Evolutionary conservation across 2,888 invertebrate species (phyloP), one percentile per base, ranked within the genome.

Genomic region (Ophraella communa): DNA sequence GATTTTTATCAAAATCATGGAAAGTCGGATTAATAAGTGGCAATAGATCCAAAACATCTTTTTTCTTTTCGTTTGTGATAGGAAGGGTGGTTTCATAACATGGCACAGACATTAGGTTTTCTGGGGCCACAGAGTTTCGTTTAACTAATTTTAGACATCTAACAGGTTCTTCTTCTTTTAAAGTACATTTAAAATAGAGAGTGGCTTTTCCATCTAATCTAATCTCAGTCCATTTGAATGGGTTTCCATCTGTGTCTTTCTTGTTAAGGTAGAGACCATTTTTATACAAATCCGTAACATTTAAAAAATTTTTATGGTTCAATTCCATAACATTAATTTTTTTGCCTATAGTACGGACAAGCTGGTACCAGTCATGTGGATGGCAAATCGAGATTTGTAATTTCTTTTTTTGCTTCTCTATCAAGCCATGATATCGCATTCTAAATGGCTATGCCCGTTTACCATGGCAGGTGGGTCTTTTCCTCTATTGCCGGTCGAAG

Each of bases 391-490:
- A 23, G 8, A 56, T 17, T 27, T 65, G 61, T 14, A n/a, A 7
- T 27, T 3, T 27, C 3, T 65, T 64, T 58, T 63, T 69, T n/a
- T 67, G 47, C 14, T 61, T 65, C 45, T 60, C 59, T 33, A 65
- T 70, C 7, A 67, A 30, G 11, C 61, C 49, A 55, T 66, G 49
- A 30, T 56, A 57, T 47, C 47, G 1, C 21, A 21, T 53, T 66
- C 56, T 62, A 57, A 63, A 45, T 52, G 70, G 23, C 44, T 30
- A 30, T 70, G 54, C 49, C 68, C 68, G 4, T 51, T 33, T n/a
- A 59, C 49, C 30, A 66, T 49, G 7, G 7, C 10, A 7, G 27
- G 27, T 27, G 10, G 7, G 10, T 27, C 11, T 39, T 17, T 39
- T 17, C 14, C 39, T 10, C 17, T 5, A 11, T n/a, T 39, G 5